Percentiles rank a stretch among this genome's conserved stretches.
These are phyloP conservation scores for Allobates femoralis DNA, from an alignment of 2,797 vertebrate genomes.

Conservation along the genomic window DNA sequence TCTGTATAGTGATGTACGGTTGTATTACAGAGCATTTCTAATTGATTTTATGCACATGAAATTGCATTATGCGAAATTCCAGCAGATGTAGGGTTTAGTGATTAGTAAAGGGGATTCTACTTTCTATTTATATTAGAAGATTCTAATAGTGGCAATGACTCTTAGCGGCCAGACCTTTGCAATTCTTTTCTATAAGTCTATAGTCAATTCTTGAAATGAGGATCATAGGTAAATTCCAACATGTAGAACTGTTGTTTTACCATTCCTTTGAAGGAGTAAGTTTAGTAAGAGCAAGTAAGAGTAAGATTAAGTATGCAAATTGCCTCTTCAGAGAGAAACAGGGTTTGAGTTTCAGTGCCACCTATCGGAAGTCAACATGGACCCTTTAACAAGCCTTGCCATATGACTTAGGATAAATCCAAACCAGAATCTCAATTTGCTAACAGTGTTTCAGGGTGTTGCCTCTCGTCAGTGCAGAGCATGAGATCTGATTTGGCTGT, in stretches of 20 bases:
- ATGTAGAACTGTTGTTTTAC: background rate
- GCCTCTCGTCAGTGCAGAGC: too few relatives aligned
- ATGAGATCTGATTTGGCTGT: too few relatives aligned
- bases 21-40: conserved; percentile 58
- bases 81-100: conserved; percentile 50
- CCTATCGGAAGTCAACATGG: too few relatives aligned
- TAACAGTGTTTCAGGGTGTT: too few relatives aligned
- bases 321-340: too few relatives aligned
- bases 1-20: conserved; percentile 44
- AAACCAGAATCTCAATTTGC: too few relatives aligned
- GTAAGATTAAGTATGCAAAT: too few relatives aligned
- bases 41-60: conserved; percentile 45
- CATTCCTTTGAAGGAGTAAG: too few relatives aligned
- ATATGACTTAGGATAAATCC: too few relatives aligned
- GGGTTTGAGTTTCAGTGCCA: too few relatives aligned
- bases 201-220: background rate
- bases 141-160: conserved; percentile 5
- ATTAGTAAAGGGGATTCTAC: conserved; percentile 51
- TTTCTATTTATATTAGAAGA: conserved; percentile 45
- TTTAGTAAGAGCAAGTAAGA: too few relatives aligned
- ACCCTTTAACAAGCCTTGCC: too few relatives aligned
- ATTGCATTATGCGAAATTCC: conserved; percentile 2
- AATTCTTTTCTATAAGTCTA: background rate
- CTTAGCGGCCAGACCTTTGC: background rate
- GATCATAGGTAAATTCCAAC: background rate